Conservation (phyloP, 2,888 invertebrate species). For the Perithous albicinctus region DNA sequence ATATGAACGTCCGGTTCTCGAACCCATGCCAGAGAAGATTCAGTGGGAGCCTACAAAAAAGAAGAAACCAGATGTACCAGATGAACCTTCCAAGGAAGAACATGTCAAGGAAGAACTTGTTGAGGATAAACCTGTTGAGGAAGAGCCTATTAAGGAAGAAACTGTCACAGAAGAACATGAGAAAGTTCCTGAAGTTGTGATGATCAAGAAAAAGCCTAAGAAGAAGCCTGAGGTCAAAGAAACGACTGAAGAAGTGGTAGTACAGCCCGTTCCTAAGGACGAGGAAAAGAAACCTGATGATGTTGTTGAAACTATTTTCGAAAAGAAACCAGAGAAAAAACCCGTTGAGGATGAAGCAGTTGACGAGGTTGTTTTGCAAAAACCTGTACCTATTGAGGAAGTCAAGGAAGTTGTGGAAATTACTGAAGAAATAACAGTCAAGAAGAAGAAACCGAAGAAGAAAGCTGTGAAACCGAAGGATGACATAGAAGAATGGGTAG, state of each 20-base stretch:
- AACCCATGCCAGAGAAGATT: slow-evolving; percentile 72
- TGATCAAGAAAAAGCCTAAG: slow-evolving; percentile 76
- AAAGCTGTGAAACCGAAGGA: slow-evolving; percentile 73
- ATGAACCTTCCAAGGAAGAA: slow-evolving; percentile 55
- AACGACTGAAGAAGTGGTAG: slow-evolving; percentile 71
- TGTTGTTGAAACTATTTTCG: slow-evolving; percentile 69
- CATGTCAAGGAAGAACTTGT: slow-evolving; percentile 59
- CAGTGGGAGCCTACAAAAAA: slow-evolving; percentile 69
- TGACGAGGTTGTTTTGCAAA: slow-evolving; percentile 70
- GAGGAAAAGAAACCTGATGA: slow-evolving; percentile 70
- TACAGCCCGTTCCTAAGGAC: slow-evolving; percentile 72
- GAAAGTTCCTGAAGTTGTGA: slow-evolving; percentile 83
- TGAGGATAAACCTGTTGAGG: slow-evolving; percentile 65
- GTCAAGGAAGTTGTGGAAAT: slow-evolving; percentile 76
- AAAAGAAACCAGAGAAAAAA: slow-evolving; percentile 67
- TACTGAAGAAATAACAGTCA: slow-evolving; percentile 72
- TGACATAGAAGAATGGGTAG: slow-evolving; percentile 71
- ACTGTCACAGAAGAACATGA: slow-evolving; percentile 83
- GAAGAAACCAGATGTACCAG: slow-evolving; percentile 66
- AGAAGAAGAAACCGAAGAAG: slow-evolving; percentile 70
- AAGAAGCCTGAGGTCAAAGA: slow-evolving; percentile 66
- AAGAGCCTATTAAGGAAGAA: slow-evolving; percentile 66
- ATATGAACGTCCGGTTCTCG: slow-evolving; percentile 71
- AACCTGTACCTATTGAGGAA: slow-evolving; percentile 73
- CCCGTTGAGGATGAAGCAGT: slow-evolving; percentile 60